phyloP scores from a whole-genome alignment of 2,113 vertebrate genomes.

The Rhinolophus ferrumequinum region DNA sequence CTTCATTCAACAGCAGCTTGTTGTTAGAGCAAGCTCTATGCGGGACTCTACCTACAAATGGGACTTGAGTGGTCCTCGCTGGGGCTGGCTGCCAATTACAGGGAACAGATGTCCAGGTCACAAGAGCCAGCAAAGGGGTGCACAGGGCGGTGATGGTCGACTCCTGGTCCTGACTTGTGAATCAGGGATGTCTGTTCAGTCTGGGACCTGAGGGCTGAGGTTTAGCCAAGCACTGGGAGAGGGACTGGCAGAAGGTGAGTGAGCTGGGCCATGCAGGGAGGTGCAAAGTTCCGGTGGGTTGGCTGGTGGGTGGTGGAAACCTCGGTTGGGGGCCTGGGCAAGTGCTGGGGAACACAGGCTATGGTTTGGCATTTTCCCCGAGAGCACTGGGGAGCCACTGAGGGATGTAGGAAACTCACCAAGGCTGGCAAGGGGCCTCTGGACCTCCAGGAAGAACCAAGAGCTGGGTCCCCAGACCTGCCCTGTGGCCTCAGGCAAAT shows the following conservation, averaged over 20 bases:
- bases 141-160: fast-evolving
- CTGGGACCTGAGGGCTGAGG: neutral
- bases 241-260: neutral
- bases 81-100: fast-evolving
- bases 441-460: neutral
- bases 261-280: neutral
- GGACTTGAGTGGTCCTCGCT: fast-evolving
- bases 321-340: neutral
- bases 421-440: no score
- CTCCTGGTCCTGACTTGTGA: neutral
- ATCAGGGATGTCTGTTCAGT: neutral
- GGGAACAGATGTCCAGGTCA: neutral
- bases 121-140: neutral
- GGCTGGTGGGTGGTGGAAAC: neutral
- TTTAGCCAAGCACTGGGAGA: no score
- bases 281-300: neutral
- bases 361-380: neutral
- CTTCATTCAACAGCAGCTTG: neutral
- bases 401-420: fast-evolving
- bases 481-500: neutral
- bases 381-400: neutral
- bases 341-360: neutral
- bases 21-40: fast-evolving
- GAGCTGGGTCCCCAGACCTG: no score
- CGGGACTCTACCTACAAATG: fast-evolving